Evolutionary conservation across 2,888 invertebrate species (phyloP).

Genomic region (Panopea generosa): DNA sequence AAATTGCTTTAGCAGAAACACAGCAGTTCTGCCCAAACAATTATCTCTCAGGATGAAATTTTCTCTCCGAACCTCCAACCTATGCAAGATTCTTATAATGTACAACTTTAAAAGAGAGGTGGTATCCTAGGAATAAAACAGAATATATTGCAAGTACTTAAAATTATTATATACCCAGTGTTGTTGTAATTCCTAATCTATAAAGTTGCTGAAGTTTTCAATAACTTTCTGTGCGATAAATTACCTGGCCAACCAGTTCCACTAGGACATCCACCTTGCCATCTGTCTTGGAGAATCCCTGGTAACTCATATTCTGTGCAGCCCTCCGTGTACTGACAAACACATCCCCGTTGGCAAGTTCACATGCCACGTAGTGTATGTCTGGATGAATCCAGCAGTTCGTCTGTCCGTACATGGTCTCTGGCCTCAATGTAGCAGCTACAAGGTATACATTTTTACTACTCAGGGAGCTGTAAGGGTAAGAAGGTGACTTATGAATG

Average conservation of each 20-base stretch:
- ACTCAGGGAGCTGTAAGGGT: conserved; percentile 60
- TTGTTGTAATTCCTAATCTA: too few species aligned
- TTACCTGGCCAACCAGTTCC: conserved; percentile 85
- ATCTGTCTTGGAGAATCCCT: conserved; percentile 93
- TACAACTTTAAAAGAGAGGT: too few species aligned
- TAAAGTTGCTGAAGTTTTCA: too few species aligned
- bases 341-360: conserved; percentile 89
- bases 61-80: too few species aligned
- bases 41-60: too few species aligned
- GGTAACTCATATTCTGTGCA: conserved; percentile 98
- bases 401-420: conserved; percentile 99
- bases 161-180: too few species aligned
- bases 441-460: conserved; percentile 90
- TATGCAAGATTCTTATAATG: too few species aligned
- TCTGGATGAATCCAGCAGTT: conserved; percentile 99
- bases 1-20: too few species aligned
- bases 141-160: too few species aligned
- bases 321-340: conserved; percentile 93
- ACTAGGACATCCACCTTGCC: conserved; percentile 91
- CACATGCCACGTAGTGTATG: conserved; percentile 95
- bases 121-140: too few species aligned
- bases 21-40: too few species aligned
- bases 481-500: neutral
- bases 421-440: conserved; percentile 98
- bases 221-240: too few species aligned